phyloP scores from a whole-genome alignment of 2,888 invertebrate species.

The Druceiella hillmani region DNA sequence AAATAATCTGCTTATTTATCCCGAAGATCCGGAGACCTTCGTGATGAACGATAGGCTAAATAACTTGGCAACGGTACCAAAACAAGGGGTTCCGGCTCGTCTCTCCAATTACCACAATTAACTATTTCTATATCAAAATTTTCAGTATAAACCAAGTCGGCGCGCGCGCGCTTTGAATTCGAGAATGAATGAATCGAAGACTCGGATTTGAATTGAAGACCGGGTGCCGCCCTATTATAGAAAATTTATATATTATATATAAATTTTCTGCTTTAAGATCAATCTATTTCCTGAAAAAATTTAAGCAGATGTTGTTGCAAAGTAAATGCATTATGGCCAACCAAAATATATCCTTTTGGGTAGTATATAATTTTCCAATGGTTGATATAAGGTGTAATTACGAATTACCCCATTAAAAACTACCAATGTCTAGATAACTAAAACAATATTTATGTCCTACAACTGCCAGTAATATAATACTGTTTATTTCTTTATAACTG shows the following conservation, averaged over 20 bases:
- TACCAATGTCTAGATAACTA: slow-evolving; percentile 23
- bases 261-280: too few relatives aligned
- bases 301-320: slow-evolving; percentile 22
- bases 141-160: slow-evolving; percentile 8
- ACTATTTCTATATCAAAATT: slow-evolving; percentile 17
- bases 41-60: slow-evolving; percentile 15
- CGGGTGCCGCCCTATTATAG: slow-evolving; percentile 16
- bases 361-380: slow-evolving; percentile 15
- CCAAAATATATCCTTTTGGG: slow-evolving; percentile 17
- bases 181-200: too few relatives aligned
- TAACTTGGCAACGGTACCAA: slow-evolving; percentile 13
- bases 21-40: slow-evolving; percentile 16
- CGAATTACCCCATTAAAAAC: slow-evolving; percentile 25
- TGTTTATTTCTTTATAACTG: slow-evolving; percentile 25
- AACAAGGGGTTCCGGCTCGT: slow-evolving; percentile 15
- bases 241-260: background rate
- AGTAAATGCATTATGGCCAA: slow-evolving; percentile 21
- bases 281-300: slow-evolving; percentile 8
- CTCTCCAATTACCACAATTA: slow-evolving; percentile 18
- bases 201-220: slow-evolving; percentile 18
- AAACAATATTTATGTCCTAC: slow-evolving; percentile 27
- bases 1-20: slow-evolving; percentile 17
- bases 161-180: slow-evolving; percentile 7
- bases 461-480: slow-evolving; percentile 25
- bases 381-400: slow-evolving; percentile 19